Percentiles rank a stretch among this genome's conserved stretches.
These are phyloP conservation scores for Oceanites oceanicus DNA, from an alignment of 2,113 vertebrate genomes.

Conservation along the genomic window DNA sequence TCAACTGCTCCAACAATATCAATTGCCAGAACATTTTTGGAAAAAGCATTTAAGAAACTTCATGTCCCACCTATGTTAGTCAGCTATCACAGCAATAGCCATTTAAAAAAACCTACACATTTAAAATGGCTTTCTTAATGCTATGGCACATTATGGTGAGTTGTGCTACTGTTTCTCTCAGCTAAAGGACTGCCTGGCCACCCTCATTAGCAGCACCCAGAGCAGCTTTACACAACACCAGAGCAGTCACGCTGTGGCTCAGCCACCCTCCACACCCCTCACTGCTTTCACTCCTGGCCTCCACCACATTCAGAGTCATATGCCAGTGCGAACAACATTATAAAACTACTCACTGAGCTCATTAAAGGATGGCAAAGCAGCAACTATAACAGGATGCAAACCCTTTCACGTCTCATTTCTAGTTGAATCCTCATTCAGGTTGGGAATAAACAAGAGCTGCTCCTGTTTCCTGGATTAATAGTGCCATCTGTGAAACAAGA, in stretches of 20 bases:
- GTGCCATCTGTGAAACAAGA: neutral
- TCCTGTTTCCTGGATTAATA: constrained; percentile 10
- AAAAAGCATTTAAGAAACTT: neutral
- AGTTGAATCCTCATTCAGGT: neutral
- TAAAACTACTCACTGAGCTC: constrained; percentile 6
- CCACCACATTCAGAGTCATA: neutral
- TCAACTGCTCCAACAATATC: neutral
- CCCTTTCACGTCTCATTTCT: neutral
- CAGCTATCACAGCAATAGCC: neutral
- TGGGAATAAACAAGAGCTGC: neutral
- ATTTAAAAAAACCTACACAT: accelerated
- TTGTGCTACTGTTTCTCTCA: neutral
- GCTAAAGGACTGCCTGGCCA: neutral
- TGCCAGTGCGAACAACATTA: neutral
- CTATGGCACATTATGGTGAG: neutral
- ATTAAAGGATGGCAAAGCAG: constrained; percentile 15
- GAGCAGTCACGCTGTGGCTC: neutral
- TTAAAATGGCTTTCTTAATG: neutral
- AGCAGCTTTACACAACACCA: neutral
- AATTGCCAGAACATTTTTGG: neutral
- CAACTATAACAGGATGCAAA: neutral
- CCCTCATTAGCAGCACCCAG: neutral
- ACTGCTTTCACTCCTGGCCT: neutral
- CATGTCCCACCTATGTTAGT: neutral
- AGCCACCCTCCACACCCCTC: neutral